Evolutionary conservation across 2,797 vertebrate genomes (phyloP).

Genomic region (Erethizon dorsatum): DNA sequence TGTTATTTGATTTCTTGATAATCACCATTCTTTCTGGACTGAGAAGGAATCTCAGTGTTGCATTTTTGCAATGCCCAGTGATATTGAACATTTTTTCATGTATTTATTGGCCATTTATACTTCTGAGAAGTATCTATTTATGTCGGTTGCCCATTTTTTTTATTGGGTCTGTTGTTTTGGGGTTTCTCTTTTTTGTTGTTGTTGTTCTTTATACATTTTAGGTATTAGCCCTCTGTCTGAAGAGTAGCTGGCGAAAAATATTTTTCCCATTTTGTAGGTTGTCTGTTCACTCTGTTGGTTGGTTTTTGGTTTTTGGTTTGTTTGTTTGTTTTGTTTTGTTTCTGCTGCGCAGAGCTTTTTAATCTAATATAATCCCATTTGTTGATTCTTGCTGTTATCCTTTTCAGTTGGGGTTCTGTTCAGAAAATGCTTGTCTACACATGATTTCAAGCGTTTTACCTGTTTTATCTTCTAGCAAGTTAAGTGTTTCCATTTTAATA

Average conservation of each 20-base stretch:
- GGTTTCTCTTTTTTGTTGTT: background rate
- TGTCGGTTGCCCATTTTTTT: background rate
- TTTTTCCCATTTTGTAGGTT: background rate
- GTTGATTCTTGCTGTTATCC: background rate
- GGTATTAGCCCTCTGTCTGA: background rate
- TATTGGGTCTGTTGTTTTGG: background rate
- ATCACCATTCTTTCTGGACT: background rate
- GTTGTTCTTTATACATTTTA: background rate
- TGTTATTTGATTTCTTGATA: background rate
- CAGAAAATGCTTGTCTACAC: background rate
- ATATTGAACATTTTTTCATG: background rate
- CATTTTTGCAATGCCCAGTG: background rate
- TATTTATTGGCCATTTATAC: background rate
- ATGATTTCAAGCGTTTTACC: background rate
- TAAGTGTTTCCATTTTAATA: background rate
- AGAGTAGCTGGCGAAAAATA: background rate
- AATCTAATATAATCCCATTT: background rate
- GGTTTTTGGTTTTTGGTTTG: background rate
- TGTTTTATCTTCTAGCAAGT: background rate
- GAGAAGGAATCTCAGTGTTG: background rate
- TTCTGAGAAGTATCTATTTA: background rate
- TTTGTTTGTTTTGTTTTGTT: background rate
- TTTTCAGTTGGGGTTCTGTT: background rate
- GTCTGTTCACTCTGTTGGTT: background rate
- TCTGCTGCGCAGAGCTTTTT: background rate